These are phyloP conservation scores for Cryptotermes secundus DNA, from an alignment of 1,140 invertebrate species.

Conservation along the genomic window DNA sequence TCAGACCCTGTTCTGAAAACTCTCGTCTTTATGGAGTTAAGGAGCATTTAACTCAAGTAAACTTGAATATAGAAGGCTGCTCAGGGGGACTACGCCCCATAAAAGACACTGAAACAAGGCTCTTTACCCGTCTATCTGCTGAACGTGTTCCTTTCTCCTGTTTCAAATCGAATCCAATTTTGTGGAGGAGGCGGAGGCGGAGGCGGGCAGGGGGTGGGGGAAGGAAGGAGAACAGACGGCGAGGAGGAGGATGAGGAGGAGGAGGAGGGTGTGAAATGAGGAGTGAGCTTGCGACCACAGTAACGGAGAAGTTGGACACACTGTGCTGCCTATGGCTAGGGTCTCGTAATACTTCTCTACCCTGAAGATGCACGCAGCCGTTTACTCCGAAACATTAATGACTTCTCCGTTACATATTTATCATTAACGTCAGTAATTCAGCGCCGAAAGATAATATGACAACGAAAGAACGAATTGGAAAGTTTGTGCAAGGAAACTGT, in stretches of 20 bases:
- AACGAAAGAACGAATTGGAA: too few relatives aligned
- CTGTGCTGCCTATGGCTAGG: not conserved
- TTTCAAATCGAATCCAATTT: constrained; percentile 25
- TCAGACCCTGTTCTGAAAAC: not conserved
- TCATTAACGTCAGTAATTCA: too few relatives aligned
- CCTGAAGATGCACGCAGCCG: too few relatives aligned
- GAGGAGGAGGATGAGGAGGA: not conserved
- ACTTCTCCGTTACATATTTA: too few relatives aligned
- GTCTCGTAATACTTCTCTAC: too few relatives aligned
- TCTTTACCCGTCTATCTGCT: not conserved
- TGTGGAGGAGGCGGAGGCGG: not conserved
- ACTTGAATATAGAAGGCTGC: not conserved
- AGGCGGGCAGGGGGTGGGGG: not conserved
- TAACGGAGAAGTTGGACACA: not conserved
- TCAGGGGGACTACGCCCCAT: not conserved
- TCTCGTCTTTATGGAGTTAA: not conserved
- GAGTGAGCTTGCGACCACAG: too few relatives aligned
- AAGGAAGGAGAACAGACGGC: not conserved
- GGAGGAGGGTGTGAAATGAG: not conserved
- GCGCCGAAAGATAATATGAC: too few relatives aligned
- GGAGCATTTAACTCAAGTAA: not conserved
- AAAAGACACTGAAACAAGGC: not conserved
- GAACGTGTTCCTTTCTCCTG: not conserved
- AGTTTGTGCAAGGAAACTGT: too few relatives aligned
- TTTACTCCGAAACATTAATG: too few relatives aligned